phyloP scores from a whole-genome alignment of 2,888 invertebrate species.

The Agrotis segetum region DNA sequence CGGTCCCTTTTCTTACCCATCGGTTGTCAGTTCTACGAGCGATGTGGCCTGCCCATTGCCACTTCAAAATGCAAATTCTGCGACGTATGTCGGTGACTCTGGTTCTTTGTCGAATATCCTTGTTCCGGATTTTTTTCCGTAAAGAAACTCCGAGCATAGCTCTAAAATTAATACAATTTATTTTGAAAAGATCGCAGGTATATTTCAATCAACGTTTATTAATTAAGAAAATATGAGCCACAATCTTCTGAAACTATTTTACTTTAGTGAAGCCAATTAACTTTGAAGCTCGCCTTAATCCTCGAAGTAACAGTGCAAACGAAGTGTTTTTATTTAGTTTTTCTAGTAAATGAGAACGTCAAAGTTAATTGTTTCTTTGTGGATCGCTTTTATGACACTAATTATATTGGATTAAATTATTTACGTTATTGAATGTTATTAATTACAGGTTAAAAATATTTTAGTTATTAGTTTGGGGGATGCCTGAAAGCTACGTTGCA shows the following conservation, averaged over 20 bases:
- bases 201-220: neutral
- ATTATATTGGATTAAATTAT: slow-evolving; percentile 12
- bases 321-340: slow-evolving; percentile 36
- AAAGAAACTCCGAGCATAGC: too few species aligned
- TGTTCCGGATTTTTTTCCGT: too few species aligned
- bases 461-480: too few species aligned
- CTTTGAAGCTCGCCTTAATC: slow-evolving; percentile 14
- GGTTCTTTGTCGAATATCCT: too few species aligned
- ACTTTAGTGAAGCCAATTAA: slow-evolving; percentile 7
- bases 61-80: too few species aligned
- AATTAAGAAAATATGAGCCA: neutral
- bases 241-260: slow-evolving; percentile 5
- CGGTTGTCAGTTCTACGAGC: too few species aligned
- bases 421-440: neutral
- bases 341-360: slow-evolving; percentile 13
- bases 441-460: neutral
- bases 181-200: neutral
- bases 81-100: too few species aligned
- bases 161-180: neutral
- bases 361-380: slow-evolving; percentile 16
- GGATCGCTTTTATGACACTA: slow-evolving; percentile 9
- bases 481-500: too few species aligned
- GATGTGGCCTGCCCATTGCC: too few species aligned
- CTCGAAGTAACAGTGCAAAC: slow-evolving; percentile 26
- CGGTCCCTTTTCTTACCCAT: too few species aligned